A percentile compares a stretch with the other conserved stretches of the same genome.
Conservation (phyloP, 1,140 invertebrate genomes). For the Hycleus phaleratus region DNA sequence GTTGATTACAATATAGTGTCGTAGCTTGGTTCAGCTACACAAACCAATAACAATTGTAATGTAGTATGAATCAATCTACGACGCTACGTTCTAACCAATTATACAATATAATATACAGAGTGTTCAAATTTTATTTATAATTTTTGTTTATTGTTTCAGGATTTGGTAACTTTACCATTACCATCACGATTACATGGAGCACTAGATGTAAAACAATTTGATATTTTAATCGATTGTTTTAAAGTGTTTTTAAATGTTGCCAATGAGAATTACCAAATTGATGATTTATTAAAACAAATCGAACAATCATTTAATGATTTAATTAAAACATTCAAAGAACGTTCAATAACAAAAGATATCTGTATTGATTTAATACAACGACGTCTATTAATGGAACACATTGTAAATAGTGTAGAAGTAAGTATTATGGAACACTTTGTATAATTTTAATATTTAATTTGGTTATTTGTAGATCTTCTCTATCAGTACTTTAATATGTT, state of each 20-base stretch:
- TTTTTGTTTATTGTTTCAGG: slow-evolving; percentile 10
- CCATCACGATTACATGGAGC: slow-evolving; percentile 30
- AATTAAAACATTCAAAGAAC: slow-evolving; percentile 12
- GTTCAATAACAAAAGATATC: slow-evolving; percentile 7
- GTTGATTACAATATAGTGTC: no score
- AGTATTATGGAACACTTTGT: slow-evolving; percentile 4
- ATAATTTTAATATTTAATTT: neutral
- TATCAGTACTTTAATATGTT: slow-evolving; percentile 25
- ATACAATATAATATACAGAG: no score
- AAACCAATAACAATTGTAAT: no score
- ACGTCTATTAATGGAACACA: slow-evolving; percentile 26
- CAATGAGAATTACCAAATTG: slow-evolving; percentile 15
- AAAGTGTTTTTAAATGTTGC: slow-evolving; percentile 23
- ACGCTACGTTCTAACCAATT: no score
- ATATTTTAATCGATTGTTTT: slow-evolving; percentile 24
- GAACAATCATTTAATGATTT: slow-evolving; percentile 19
- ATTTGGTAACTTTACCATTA: slow-evolving; percentile 28
- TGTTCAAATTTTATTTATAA: no score
- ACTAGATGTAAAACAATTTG: slow-evolving; percentile 25
- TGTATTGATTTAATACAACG: slow-evolving; percentile 22
- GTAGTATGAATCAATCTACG: no score
- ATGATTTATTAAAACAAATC: slow-evolving; percentile 15
- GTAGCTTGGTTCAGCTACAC: no score
- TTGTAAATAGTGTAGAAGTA: slow-evolving; percentile 34
- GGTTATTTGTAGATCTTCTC: slow-evolving; percentile 26